Conservation (phyloP, 53 echinoderm and acorn worm genomes). For the Apostichopus leukothele region DNA sequence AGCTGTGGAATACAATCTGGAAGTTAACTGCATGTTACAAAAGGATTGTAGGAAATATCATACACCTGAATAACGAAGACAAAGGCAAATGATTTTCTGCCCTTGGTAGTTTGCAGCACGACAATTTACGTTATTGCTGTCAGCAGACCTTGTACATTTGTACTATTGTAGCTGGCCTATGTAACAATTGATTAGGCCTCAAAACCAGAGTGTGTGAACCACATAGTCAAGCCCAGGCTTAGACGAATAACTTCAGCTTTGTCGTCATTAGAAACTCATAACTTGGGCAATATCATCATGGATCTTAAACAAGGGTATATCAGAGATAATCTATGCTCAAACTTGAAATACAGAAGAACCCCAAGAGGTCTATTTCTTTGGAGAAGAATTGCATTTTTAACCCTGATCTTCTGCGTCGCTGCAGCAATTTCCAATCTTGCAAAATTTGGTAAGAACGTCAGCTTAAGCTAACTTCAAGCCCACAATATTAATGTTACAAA, state of each 20-base stretch:
- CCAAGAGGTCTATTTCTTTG: conserved; percentile 13
- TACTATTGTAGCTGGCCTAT: not conserved
- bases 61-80: not conserved
- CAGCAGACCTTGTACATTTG: not conserved
- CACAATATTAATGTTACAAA: too few species aligned
- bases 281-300: not conserved
- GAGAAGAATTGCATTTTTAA: conserved; percentile 27
- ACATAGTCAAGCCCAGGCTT: not conserved
- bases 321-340: conserved; percentile 15
- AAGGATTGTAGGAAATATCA: not conserved
- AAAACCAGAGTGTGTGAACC: not conserved
- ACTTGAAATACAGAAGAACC: conserved; percentile 31
- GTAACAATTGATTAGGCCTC: not conserved
- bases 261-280: not conserved
- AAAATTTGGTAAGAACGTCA: conserved; percentile 13
- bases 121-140: not conserved
- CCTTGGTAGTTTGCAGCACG: not conserved
- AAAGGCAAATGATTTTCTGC: not conserved
- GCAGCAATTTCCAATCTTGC: conserved; percentile 15
- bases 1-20: not conserved
- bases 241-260: not conserved
- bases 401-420: conserved; percentile 22
- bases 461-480: too few species aligned
- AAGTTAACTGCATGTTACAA: not conserved
- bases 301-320: conserved; percentile 6